Base-by-base conservation (phyloP, 2,113 vertebrate genomes). In the Triplophysa tibetana region DNA sequence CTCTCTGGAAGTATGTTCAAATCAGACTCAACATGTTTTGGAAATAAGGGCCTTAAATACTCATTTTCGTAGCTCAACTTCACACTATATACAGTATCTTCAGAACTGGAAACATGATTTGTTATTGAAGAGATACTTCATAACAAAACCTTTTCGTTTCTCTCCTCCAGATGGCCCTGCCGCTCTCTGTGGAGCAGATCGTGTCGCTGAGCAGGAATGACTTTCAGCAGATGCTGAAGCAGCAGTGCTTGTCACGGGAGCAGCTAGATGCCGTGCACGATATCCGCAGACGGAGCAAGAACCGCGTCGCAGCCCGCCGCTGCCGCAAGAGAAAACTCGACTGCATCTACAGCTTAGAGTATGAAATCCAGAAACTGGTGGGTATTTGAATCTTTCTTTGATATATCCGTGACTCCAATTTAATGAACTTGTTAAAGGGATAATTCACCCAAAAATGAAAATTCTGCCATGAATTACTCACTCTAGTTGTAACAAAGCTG, bases 281-380 rank as follows among this genome's bases (percentile, higher is more conserved):
- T 33, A 94, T 98, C 83, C 94, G 98, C 19, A 93, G 97, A 1
- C 92, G 98, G 70, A 97, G 96, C 87, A 99, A 99, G 86, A 99
- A 99, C 78, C 94, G 98, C 54, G 95, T 97, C 3, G 98, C 98
- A 0, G 98, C 98, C 0, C 96, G 96, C 62, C 96, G 97, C 29
- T 99, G 98, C 85, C 96, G 97, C 77, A 99, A 99, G 88, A 93
- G 96, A 76, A 99, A 99, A 62, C 93, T 99, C 0, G 98, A 99
- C 88, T 98, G 97, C 85, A 98, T 99, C 64, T 93, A 96, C 64
- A 97, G 96, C 73, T 95, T 99, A 60, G 96, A 98, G 84, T 95
- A 93, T 67, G 97, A 98, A 90, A 99, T 99, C 72, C 92, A 95
- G 85, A 98, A 96, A 77, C 92, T 99, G 94, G 98, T 99, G 88